A percentile compares a stretch with the other conserved stretches of the same genome.
phyloP scores from a whole-genome alignment of 2,797 vertebrate genomes.

The Bucorvus abyssinicus region DNA sequence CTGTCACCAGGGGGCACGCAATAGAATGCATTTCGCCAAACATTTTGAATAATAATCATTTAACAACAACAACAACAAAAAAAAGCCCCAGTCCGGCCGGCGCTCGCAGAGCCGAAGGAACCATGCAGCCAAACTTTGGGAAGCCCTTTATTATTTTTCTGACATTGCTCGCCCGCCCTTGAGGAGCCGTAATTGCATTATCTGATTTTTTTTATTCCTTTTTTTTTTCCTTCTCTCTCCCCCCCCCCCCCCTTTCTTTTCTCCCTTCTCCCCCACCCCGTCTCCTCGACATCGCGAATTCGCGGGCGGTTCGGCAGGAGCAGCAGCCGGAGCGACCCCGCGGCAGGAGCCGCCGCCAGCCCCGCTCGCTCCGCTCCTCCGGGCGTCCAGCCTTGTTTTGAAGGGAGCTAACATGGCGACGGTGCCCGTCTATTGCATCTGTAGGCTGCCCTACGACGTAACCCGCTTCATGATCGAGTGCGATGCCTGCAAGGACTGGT shows the following conservation, averaged over 20 bases:
- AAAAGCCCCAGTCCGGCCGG: slow-evolving; percentile 7
- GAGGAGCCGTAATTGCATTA: slow-evolving; percentile 37
- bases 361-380: slow-evolving; percentile 12
- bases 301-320: not conserved
- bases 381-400: slow-evolving; percentile 82
- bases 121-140: slow-evolving; percentile 61
- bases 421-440: slow-evolving; percentile 98
- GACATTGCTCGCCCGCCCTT: slow-evolving; percentile 52
- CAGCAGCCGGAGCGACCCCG: not conserved
- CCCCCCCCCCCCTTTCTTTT: not conserved
- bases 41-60: slow-evolving; percentile 58
- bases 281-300: not conserved
- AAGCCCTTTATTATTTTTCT: slow-evolving; percentile 7
- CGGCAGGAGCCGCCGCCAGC: slow-evolving; percentile 40
- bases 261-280: not conserved
- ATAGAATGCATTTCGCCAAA: slow-evolving; percentile 80
- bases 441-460: slow-evolving; percentile 98
- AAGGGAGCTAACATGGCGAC: slow-evolving; percentile 94
- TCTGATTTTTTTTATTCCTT: not conserved
- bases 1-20: slow-evolving; percentile 86
- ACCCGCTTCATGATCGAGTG: slow-evolving; percentile 99
- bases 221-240: not conserved
- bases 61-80: slow-evolving; percentile 34
- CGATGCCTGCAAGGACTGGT: slow-evolving; percentile 98
- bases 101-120: slow-evolving; percentile 7